phyloP scores from a whole-genome alignment of 2,888 invertebrate species.

The Eilema griseolum region DNA sequence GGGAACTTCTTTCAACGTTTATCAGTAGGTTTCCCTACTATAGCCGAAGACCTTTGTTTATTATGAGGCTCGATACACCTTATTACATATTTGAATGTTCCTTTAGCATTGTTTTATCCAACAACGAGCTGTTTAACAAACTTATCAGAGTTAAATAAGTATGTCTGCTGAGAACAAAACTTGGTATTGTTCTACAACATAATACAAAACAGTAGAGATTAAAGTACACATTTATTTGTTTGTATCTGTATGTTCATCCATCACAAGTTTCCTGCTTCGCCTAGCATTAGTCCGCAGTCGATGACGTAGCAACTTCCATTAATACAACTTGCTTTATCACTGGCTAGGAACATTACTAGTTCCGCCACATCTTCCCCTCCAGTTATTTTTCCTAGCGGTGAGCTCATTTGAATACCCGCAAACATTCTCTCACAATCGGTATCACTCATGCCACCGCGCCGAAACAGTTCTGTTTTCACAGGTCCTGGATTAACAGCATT shows the following conservation, averaged over 20 bases:
- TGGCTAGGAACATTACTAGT: constrained; percentile 69
- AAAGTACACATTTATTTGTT: constrained; percentile 27
- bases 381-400: constrained; percentile 65
- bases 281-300: constrained; percentile 71
- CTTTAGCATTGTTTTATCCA: constrained; percentile 66
- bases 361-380: constrained; percentile 70
- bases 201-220: constrained; percentile 30
- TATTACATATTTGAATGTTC: constrained; percentile 76
- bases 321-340: constrained; percentile 69
- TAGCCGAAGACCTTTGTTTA: constrained; percentile 72
- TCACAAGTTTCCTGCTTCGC: constrained; percentile 57
- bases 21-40: constrained; percentile 57
- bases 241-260: constrained; percentile 46
- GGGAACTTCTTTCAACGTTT: constrained; percentile 69
- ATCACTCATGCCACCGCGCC: constrained; percentile 64
- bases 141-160: constrained; percentile 65
- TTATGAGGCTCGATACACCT: constrained; percentile 58
- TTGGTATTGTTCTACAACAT: constrained; percentile 43
- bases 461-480: constrained; percentile 70
- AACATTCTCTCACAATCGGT: constrained; percentile 61
- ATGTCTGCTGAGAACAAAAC: constrained; percentile 45
- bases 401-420: constrained; percentile 52
- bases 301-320: constrained; percentile 69
- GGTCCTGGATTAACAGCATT: constrained; percentile 77
- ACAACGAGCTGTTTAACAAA: constrained; percentile 67